Conservation (phyloP, 2,113 vertebrate genomes). For the Gopherus flavomarginatus region DNA sequence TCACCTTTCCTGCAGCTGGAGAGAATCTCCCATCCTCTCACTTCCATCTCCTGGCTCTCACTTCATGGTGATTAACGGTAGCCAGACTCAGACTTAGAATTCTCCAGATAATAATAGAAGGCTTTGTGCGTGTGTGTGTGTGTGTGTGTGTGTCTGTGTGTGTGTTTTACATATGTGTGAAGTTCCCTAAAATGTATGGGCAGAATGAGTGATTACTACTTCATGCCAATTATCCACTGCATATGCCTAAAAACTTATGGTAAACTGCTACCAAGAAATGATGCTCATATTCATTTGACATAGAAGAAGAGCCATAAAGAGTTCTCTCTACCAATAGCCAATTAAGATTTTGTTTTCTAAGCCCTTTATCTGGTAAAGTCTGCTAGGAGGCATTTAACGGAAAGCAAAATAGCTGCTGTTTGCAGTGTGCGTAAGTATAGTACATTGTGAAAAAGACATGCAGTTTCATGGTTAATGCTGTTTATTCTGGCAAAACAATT, state of each 20-base stretch:
- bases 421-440: neutral
- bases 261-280: neutral
- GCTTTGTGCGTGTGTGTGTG: neutral
- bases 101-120: neutral
- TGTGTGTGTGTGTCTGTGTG: neutral
- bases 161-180: too few relatives aligned
- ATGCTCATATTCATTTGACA: neutral
- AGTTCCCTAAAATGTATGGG: neutral
- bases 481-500: neutral
- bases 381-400: neutral
- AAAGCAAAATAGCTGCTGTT: accelerated
- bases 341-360: neutral
- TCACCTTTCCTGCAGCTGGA: neutral
- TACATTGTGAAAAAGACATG: neutral
- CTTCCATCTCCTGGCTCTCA: neutral
- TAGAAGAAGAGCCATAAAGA: too few relatives aligned
- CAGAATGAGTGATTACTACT: neutral
- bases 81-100: neutral
- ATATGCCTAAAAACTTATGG: neutral
- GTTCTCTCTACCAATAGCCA: neutral
- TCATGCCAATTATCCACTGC: neutral
- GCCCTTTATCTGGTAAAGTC: neutral
- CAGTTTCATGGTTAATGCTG: neutral
- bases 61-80: neutral
- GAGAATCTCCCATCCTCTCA: neutral